Evolutionary conservation across 2,113 vertebrate species (phyloP).

Genomic region (Ageneiosus marmoratus): DNA sequence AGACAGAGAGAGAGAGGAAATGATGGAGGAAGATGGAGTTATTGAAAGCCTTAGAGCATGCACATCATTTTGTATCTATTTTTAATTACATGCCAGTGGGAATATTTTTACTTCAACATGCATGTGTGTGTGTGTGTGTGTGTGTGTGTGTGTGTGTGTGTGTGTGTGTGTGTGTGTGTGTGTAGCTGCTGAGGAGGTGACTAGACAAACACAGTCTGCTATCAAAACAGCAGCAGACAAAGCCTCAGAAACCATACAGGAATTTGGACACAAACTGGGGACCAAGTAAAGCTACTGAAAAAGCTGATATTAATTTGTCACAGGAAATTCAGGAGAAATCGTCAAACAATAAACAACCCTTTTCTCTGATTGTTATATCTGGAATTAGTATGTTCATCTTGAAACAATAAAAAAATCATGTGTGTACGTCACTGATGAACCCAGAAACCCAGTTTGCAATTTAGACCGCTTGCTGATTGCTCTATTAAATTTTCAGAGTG

Average conservation of each 20-base stretch:
- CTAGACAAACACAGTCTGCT: constrained; percentile 68
- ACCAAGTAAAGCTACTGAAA: constrained; percentile 61
- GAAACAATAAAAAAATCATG: constrained; percentile 7
- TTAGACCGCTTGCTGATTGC: neutral
- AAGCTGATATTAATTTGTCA: neutral
- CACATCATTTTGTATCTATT: neutral
- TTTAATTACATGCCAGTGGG: neutral
- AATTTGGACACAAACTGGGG: constrained; percentile 71
- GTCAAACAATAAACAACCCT: neutral
- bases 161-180: constrained; percentile 17
- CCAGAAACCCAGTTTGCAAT: neutral
- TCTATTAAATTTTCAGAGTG: neutral
- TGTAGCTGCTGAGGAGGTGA: constrained; percentile 71
- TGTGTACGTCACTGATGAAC: constrained; percentile 8
- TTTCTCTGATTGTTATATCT: neutral
- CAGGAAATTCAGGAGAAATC: neutral
- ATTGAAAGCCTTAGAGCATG: neutral
- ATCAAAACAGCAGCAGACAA: constrained; percentile 71
- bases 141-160: constrained; percentile 25
- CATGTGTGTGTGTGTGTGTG: neutral
- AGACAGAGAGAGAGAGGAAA: neutral
- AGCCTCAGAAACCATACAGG: constrained; percentile 72
- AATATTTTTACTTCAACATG: neutral
- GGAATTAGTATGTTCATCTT: neutral
- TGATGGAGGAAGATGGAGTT: neutral